Conservation (phyloP, 2,797 vertebrate genomes). For the Crocodylus rhombifer region DNA sequence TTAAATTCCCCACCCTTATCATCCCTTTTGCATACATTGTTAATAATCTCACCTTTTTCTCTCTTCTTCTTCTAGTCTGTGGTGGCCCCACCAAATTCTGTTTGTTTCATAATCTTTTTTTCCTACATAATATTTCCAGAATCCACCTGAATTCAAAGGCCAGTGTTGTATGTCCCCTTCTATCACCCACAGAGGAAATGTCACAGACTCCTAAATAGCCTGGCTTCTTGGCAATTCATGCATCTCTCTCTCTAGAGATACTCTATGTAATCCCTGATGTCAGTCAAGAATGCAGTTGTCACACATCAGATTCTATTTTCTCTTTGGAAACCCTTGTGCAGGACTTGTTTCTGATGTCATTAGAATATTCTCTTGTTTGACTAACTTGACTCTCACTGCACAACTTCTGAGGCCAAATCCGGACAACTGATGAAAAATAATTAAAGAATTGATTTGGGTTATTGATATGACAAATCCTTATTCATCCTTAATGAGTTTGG, state of each 20-base stretch:
- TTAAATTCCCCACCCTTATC: neutral
- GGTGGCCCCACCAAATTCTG: neutral
- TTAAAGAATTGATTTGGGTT: neutral
- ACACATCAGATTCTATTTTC: neutral
- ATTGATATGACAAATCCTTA: neutral
- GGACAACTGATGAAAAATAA: constrained; percentile 12
- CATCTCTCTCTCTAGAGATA: neutral
- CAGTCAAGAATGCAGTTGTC: neutral
- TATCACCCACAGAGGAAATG: neutral
- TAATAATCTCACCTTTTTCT: neutral
- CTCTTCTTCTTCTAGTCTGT: neutral
- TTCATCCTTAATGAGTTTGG: neutral
- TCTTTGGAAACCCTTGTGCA: neutral
- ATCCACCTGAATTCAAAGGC: accelerated
- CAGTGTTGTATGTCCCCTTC: accelerated
- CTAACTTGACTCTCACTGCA: neutral
- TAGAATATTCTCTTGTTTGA: neutral
- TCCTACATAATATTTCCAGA: neutral
- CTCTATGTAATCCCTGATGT: neutral
- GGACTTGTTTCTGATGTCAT: neutral
- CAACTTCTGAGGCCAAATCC: neutral
- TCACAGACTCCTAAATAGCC: neutral
- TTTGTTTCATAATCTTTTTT: neutral
- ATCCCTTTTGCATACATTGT: neutral
- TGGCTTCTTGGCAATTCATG: neutral